phyloP scores from a whole-genome alignment of 1,140 invertebrate species.

The Dendroctonus ponderosae region DNA sequence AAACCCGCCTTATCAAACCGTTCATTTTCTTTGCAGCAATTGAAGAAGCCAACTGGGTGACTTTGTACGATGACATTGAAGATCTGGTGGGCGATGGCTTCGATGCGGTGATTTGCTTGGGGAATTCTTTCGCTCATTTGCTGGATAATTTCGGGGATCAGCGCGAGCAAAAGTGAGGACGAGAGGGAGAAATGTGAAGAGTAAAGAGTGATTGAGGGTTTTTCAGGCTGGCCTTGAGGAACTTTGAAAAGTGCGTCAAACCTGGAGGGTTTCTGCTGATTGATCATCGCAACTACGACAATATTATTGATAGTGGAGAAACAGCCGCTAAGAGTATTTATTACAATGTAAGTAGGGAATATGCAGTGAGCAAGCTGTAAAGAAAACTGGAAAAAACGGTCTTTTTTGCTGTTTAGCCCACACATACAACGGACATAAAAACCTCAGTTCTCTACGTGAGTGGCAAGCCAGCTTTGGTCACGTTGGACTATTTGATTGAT shows the following conservation, averaged over 20 bases:
- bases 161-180: constrained; percentile 68
- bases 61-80: constrained; percentile 67
- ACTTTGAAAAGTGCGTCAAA: constrained; percentile 79
- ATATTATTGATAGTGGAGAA: constrained; percentile 69
- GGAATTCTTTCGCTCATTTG: constrained; percentile 87
- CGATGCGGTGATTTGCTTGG: constrained; percentile 81
- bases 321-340: constrained; percentile 81
- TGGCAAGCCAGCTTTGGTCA: constrained; percentile 70
- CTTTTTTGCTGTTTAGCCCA: constrained; percentile 59
- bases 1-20: not conserved
- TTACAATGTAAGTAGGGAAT: constrained; percentile 69
- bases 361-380: too few species aligned
- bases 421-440: constrained; percentile 75
- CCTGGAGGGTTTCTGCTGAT: constrained; percentile 82
- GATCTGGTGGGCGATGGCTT: constrained; percentile 63
- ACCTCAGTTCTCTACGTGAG: constrained; percentile 76
- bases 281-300: constrained; percentile 86
- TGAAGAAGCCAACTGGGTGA: constrained; percentile 80
- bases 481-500: constrained; percentile 75
- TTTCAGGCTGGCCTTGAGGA: constrained; percentile 62
- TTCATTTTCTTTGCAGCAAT: constrained; percentile 60
- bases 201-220: not conserved
- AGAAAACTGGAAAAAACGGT: too few species aligned
- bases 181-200: not conserved
- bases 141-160: constrained; percentile 75